Conservation (phyloP, 2,797 vertebrate species). For the Siniperca scherzeri region DNA sequence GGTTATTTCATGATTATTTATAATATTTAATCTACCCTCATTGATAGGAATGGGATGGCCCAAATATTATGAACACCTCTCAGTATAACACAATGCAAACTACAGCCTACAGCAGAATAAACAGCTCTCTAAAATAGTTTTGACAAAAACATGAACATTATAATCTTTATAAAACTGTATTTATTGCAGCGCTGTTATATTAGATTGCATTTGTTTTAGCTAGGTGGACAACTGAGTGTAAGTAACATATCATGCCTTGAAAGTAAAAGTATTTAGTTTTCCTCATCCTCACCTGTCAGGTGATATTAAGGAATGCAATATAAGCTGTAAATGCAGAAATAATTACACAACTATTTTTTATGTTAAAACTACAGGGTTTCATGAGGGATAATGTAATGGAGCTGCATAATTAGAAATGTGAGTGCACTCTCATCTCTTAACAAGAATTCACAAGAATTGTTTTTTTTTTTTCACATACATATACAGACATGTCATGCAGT, state of each 20-base stretch:
- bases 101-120: background rate
- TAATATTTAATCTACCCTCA: background rate
- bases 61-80: background rate
- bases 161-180: background rate
- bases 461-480: background rate
- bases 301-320: background rate
- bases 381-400: constrained; percentile 16
- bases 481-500: constrained; percentile 1
- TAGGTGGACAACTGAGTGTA: background rate
- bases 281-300: background rate
- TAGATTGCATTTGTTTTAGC: background rate
- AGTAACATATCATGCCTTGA: background rate
- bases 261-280: background rate
- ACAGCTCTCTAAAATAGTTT: background rate
- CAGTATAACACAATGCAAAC: background rate
- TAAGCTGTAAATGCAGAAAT: constrained; percentile 9
- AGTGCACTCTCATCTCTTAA: background rate
- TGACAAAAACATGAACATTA: background rate
- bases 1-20: background rate
- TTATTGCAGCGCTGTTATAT: background rate
- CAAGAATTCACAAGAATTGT: background rate
- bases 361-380: constrained; percentile 25
- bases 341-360: constrained; percentile 5
- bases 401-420: constrained; percentile 25
- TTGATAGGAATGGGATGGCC: background rate